Evolutionary conservation across 2,888 invertebrate species (phyloP).

Genomic region (Apeira syringaria): DNA sequence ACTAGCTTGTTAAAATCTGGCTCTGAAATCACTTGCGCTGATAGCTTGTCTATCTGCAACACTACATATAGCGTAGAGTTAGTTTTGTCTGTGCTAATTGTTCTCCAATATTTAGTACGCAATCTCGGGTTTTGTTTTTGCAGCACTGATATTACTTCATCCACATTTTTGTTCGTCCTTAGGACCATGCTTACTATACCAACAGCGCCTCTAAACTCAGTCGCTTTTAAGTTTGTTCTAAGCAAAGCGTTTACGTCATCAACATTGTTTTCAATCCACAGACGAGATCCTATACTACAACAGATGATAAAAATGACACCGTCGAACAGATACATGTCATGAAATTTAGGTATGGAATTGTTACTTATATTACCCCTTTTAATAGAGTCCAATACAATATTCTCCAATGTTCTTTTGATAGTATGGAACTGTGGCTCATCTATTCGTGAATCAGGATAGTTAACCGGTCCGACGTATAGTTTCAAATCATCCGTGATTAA

Average conservation of each 20-base stretch:
- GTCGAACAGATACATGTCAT: slow-evolving; percentile 71
- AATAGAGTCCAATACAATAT: slow-evolving; percentile 46
- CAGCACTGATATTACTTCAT: slow-evolving; percentile 55
- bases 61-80: slow-evolving; percentile 59
- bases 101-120: slow-evolving; percentile 70
- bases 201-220: slow-evolving; percentile 73
- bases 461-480: slow-evolving; percentile 63
- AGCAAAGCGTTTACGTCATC: slow-evolving; percentile 45
- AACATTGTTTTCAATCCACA: slow-evolving; percentile 57
- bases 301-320: slow-evolving; percentile 74
- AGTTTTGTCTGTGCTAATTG: slow-evolving; percentile 56
- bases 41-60: slow-evolving; percentile 69
- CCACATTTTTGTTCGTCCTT: slow-evolving; percentile 51
- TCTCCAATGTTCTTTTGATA: slow-evolving; percentile 59
- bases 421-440: slow-evolving; percentile 58
- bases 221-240: slow-evolving; percentile 54
- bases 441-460: slow-evolving; percentile 67
- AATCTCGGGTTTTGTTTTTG: slow-evolving; percentile 65
- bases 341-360: slow-evolving; percentile 54
- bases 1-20: slow-evolving; percentile 55
- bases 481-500: slow-evolving; percentile 69
- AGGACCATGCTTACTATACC: slow-evolving; percentile 68
- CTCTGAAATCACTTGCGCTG: slow-evolving; percentile 64
- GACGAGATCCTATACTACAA: slow-evolving; percentile 48
- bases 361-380: slow-evolving; percentile 38